Evolutionary conservation across 1,140 invertebrate genomes (phyloP), one percentile per base, ranked within the genome.

Genomic region (Drosophila sechellia): DNA sequence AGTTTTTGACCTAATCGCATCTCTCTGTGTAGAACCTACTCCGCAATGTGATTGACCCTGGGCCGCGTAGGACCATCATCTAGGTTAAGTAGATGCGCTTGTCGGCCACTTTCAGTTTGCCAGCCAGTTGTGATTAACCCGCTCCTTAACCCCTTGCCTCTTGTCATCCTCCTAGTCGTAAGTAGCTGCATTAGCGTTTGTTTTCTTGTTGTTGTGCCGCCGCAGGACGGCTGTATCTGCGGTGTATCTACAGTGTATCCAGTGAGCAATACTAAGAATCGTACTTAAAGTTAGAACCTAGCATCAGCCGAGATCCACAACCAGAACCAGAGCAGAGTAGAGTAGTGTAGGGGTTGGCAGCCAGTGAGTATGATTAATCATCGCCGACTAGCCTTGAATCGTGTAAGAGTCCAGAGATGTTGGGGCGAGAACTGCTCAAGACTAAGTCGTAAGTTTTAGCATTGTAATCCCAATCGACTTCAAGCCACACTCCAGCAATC

Each of bases 221-320:
- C 59, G 60, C 59, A 65, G 59, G 58, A 65, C 10, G 10, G 10
- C 20, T 15, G 49, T 25, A 8, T 35, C 64, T 37, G 66, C 43
- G 64, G 64, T 10, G n/a, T 34, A 58, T 49, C 66, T 79, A 84
- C 81, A 56, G 73, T 72, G 81, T 85, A 85, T 85, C 72, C 72
- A 77, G 75, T 74, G 53, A 87, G 84, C 84, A 87, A 87, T 87
- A 87, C 79, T 84, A 77, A 70, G 63, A 58, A 55, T 77, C 71
- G 71, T 84, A 79, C 55, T 68, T 65, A 77, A 64, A 76, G 50
- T 77, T 77, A 40, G 73, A 58, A 73, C 48, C 37, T 52, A 25
- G 59, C 15, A 22, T 27, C 40, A 40, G 48, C 48, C 25, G n/a
- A 31, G 53, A 63, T 22, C 8, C 63, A 49, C 37, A 35, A 42